Evolutionary conservation across 2,113 vertebrate species (phyloP), one percentile per base, ranked within the genome.

Genomic region (Anarhynchus alexandrinus): DNA sequence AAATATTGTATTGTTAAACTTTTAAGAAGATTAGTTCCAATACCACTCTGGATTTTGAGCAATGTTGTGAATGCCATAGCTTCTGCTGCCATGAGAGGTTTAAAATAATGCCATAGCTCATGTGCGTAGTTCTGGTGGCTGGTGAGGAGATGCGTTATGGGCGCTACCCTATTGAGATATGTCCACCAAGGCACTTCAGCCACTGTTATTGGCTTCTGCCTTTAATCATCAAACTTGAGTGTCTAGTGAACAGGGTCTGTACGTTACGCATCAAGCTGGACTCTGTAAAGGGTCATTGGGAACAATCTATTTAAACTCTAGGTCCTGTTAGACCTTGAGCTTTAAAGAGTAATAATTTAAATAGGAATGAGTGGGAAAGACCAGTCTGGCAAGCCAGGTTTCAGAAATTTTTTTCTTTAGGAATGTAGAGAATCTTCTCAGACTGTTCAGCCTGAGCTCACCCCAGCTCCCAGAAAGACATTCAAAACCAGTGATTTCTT

Each of bases 191-290:
- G 26, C 32, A 10, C 14, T 34, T 30, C 45, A 65, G 14, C 5
- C 15, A 14, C 22, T 66, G 4, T 7, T 36, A 36, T 5, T 40
- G 25, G 6, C 11, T 71, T 72, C 32, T 29, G 11, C 7, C 30
- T 59, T 76, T 30, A 21, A 29, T 9, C 14, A 12, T 12, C 23
- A 15, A 3, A 51, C 19, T 3, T 7, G 8, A 9, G 21, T 30
- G 11, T 54, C 26, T 12, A 20, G 23, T 19, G 45, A 74, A 9
- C 40, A 74, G 34, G 5, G 1, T 85, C 18, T 15, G 3, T 9
- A 2, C 4, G 4, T 19, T 9, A 54, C 15, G 5, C 1, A 6
- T n/a, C 2, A 3, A 42, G 26, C 12, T 67, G 38, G 2, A n/a
- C 25, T 88, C 32, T 16, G 30, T 1, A 5, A 52, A 72, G 17